phyloP scores from a whole-genome alignment of 2,888 invertebrate species.

The Acronicta alni region DNA sequence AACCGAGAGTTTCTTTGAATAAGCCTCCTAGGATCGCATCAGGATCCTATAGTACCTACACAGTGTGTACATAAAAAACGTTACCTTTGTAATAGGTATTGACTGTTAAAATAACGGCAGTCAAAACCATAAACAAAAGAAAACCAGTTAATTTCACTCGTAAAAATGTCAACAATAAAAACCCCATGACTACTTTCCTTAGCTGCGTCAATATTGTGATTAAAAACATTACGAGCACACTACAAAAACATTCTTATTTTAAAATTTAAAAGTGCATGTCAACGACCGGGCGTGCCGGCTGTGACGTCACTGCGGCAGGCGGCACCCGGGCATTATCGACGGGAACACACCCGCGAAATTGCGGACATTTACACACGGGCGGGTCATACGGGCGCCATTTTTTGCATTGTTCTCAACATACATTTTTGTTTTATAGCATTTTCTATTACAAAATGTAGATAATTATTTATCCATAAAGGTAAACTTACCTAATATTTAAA shows the following conservation, averaged over 20 bases:
- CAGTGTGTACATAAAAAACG: too few relatives aligned
- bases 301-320: slow-evolving; percentile 47
- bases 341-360: slow-evolving; percentile 46
- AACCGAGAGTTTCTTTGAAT: too few relatives aligned
- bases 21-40: too few relatives aligned
- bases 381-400: slow-evolving; percentile 13
- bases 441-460: too few relatives aligned
- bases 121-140: not conserved
- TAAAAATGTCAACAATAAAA: slow-evolving; percentile 6
- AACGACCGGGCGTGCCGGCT: slow-evolving; percentile 49
- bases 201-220: not conserved
- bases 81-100: too few relatives aligned
- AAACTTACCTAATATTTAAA: too few relatives aligned
- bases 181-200: not conserved
- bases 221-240: slow-evolving; percentile 26
- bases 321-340: slow-evolving; percentile 24
- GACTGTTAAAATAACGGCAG: too few relatives aligned
- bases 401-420: not conserved
- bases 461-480: too few relatives aligned
- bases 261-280: slow-evolving; percentile 47
- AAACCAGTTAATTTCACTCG: not conserved
- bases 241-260: slow-evolving; percentile 37
- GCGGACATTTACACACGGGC: slow-evolving; percentile 15
- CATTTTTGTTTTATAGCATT: too few relatives aligned
- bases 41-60: too few relatives aligned